Evolutionary conservation across 2,888 invertebrate genomes (phyloP), one percentile per base, ranked within the genome.

Genomic region (Capitulum mitella): DNA sequence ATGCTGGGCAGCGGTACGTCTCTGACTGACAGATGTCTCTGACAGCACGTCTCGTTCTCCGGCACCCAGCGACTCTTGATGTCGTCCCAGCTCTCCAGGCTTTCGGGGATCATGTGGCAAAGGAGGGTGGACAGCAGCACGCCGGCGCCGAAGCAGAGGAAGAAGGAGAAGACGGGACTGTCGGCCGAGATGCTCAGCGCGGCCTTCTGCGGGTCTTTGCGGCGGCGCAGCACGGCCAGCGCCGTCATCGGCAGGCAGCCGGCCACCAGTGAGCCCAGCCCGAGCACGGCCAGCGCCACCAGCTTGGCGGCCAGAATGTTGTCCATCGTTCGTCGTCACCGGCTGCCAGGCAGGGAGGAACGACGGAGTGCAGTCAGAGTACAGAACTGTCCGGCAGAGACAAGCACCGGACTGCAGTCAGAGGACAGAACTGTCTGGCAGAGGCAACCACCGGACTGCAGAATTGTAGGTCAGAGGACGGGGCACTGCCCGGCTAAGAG

Each of bases 1-100:
- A 89, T 82, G 82, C 89, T 89, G 0, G 88, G 87, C 77, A 87
- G 84, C 0, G 88, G 89, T 16, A 70, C 70, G 37, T 70, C 70
- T 22, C 37, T 70, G 14, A n/a, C n/a, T n/a, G n/a, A n/a, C n/a
- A n/a, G n/a, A n/a, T n/a, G n/a, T n/a, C n/a, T n/a, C n/a, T n/a
- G n/a, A n/a, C n/a, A n/a, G n/a, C n/a, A n/a, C n/a, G n/a, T n/a
- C n/a, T n/a, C n/a, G n/a, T n/a, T n/a, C n/a, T n/a, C n/a, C n/a
- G n/a, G n/a, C n/a, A n/a, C n/a, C n/a, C n/a, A n/a, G n/a, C n/a
- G n/a, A n/a, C 12, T 8, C 37, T 70, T 37, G 34, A 70, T 32
- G 34, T 70, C 70, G 37, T 6, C 37, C 70, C 70, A 70, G 37
- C 29, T 26, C 10, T 70, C 70, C 37, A 70, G 70, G 70, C 70